phyloP scores from a whole-genome alignment of 2,888 invertebrate genomes.

The Drosophila affinis region DNA sequence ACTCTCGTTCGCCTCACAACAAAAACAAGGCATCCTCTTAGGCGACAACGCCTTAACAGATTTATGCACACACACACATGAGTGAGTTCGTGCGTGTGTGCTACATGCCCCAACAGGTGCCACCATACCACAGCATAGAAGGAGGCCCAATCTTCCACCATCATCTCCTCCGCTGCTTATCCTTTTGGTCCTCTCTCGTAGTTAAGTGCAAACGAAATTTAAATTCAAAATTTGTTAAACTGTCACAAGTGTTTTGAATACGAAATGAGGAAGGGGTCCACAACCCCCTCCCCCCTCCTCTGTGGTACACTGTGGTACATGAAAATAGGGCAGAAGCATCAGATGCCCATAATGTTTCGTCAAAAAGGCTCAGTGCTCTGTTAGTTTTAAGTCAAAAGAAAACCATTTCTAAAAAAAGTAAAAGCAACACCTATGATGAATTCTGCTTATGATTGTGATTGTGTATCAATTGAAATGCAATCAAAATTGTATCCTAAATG shows the following conservation, averaged over 20 bases:
- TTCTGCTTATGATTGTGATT: too few species aligned
- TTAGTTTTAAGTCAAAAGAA: too few species aligned
- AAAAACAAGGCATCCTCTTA: conserved; percentile 34
- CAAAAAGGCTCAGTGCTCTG: too few species aligned
- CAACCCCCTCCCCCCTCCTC: neutral
- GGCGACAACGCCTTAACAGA: conserved; percentile 42
- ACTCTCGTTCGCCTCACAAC: conserved; percentile 41
- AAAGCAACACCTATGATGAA: too few species aligned
- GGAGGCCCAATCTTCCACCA: neutral
- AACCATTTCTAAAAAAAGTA: too few species aligned
- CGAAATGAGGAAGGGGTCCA: conserved; percentile 67
- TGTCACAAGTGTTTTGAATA: conserved; percentile 79
- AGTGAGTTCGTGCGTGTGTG: neutral
- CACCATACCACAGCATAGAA: neutral
- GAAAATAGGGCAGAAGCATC: neutral
- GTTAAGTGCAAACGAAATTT: conserved; percentile 73
- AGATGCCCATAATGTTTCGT: too few species aligned
- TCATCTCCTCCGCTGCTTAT: neutral
- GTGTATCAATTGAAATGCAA: too few species aligned
- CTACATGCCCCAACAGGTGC: conserved; percentile 33
- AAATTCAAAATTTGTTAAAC: conserved; percentile 81
- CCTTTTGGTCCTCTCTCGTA: conserved; percentile 20
- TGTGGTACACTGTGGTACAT: neutral
- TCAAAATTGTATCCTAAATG: too few species aligned
- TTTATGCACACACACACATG: conserved; percentile 24